Evolutionary conservation across 2,888 invertebrate species (phyloP).

Genomic region (Baronia brevicornis): DNA sequence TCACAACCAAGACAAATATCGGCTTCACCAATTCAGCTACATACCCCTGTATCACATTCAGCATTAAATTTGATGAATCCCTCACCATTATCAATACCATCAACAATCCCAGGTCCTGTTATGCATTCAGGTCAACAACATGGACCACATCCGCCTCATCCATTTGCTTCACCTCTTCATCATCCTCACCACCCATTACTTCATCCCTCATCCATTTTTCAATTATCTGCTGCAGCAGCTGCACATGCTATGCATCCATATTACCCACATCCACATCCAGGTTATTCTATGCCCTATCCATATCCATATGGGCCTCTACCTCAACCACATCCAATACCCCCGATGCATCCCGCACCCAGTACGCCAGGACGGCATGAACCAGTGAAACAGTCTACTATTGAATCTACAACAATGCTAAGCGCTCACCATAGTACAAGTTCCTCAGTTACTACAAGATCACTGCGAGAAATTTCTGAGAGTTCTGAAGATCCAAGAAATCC

Average conservation of each 20-base stretch:
- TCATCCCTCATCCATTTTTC: constrained; percentile 77
- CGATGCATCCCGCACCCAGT: constrained; percentile 72
- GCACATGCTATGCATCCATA: constrained; percentile 82
- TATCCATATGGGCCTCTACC: constrained; percentile 84
- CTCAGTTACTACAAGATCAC: constrained; percentile 80
- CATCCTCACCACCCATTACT: constrained; percentile 84
- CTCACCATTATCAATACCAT: constrained; percentile 75
- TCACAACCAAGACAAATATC: constrained; percentile 68
- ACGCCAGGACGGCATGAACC: constrained; percentile 66
- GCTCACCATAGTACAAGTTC: constrained; percentile 83
- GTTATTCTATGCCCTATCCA: constrained; percentile 81
- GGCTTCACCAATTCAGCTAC: constrained; percentile 62
- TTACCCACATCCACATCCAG: constrained; percentile 80
- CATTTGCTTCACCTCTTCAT: constrained; percentile 80
- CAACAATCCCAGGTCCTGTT: constrained; percentile 79
- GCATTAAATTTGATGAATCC: constrained; percentile 78
- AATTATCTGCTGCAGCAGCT: constrained; percentile 77
- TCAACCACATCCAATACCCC: constrained; percentile 84
- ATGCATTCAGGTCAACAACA: constrained; percentile 86
- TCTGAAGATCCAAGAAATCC: constrained; percentile 64
- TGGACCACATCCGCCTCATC: constrained; percentile 80
- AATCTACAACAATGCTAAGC: constrained; percentile 81
- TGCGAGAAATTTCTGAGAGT: constrained; percentile 77
- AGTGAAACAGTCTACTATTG: constrained; percentile 72
- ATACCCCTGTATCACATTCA: constrained; percentile 74